Conservation (phyloP, 2,113 vertebrate species). For the Heloderma charlesbogerti region DNA sequence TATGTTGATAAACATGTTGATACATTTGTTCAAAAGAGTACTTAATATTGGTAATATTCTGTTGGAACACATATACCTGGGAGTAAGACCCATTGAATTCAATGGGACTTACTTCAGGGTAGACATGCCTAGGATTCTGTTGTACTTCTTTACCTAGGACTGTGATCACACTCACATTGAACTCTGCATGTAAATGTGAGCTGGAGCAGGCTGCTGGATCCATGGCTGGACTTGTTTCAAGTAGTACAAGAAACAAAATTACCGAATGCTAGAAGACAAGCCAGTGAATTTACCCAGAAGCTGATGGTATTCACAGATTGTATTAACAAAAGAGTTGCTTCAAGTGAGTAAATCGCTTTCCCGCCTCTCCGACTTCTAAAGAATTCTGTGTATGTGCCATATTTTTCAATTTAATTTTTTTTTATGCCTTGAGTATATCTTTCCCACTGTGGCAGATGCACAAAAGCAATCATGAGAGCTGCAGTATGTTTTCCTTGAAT, state of each 20-base stretch:
- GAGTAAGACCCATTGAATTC: background rate
- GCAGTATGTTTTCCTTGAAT: conserved; percentile 50
- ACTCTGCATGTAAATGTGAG: background rate
- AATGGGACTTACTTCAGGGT: background rate
- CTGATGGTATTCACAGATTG: background rate
- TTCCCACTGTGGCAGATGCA: conserved; percentile 41
- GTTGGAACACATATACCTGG: background rate
- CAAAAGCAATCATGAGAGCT: conserved; percentile 39
- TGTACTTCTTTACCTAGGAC: background rate
- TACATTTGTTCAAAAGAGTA: background rate
- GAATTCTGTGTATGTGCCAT: conserved; percentile 1
- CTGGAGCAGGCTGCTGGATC: background rate
- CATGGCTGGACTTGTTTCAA: background rate
- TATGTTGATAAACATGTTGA: background rate
- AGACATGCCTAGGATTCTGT: background rate
- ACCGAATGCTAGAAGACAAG: background rate
- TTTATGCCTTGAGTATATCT: conserved; percentile 16
- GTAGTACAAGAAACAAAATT: background rate
- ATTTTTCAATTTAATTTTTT: conserved; percentile 30
- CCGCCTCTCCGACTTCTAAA: background rate
- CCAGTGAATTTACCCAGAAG: background rate
- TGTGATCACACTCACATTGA: background rate
- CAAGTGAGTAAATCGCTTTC: conserved; percentile 2
- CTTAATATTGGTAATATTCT: background rate
- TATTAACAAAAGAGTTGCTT: conserved; percentile 8